Conservation (phyloP, 2,113 vertebrate species). For the Pyrgilauda ruficollis region DNA sequence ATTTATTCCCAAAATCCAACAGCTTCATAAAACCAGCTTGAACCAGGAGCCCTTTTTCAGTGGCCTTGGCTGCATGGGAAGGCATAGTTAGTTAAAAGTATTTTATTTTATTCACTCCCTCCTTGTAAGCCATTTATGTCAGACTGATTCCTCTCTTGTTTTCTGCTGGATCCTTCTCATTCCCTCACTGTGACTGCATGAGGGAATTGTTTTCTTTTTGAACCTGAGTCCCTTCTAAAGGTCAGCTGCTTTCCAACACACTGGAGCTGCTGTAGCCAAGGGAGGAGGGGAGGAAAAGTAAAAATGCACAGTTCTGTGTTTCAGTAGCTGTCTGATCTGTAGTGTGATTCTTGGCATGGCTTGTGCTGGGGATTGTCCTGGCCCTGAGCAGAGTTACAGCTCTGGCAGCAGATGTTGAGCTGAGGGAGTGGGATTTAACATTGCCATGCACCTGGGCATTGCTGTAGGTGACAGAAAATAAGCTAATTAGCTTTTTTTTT, state of each 20-base stretch:
- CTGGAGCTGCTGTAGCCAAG: neutral
- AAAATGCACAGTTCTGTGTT: neutral
- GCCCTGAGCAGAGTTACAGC: constrained; percentile 42
- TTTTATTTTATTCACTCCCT: neutral
- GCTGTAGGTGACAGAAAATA: constrained; percentile 62
- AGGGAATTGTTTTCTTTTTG: neutral
- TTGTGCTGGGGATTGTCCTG: constrained; percentile 28
- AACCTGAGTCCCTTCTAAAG: neutral
- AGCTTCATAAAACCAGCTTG: neutral
- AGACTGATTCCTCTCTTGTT: neutral
- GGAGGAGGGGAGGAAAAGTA: neutral
- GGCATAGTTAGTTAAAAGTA: neutral
- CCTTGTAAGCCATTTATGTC: neutral
- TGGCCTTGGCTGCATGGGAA: neutral
- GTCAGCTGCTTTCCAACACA: neutral
- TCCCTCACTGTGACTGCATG: neutral
- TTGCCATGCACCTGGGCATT: constrained; percentile 48
- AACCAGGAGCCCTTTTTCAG: neutral
- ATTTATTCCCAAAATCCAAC: neutral
- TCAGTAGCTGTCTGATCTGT: neutral
- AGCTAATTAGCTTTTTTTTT: constrained; percentile 51
- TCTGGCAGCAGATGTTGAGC: constrained; percentile 50
- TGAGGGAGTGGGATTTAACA: constrained; percentile 48
- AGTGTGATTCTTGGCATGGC: constrained; percentile 4
- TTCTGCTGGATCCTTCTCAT: neutral